Evolutionary conservation across 2,797 vertebrate species (phyloP).

Genomic region (Myripristis murdjan): DNA sequence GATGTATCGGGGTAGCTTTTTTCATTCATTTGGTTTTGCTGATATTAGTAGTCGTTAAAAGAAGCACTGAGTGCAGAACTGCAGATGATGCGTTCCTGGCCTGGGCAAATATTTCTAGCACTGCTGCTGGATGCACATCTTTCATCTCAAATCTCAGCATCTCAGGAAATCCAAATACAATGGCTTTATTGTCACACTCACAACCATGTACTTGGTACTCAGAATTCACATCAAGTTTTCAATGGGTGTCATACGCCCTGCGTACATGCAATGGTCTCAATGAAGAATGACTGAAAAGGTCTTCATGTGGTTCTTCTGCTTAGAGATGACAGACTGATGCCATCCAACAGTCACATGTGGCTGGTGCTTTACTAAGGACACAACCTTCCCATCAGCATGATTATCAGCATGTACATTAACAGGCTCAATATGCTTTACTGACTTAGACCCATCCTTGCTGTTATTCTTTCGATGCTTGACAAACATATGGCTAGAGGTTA

Average conservation of each 20-base stretch:
- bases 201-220: neutral
- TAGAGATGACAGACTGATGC: too few relatives aligned
- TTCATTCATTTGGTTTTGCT: neutral
- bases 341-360: too few relatives aligned
- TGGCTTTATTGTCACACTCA: neutral
- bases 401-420: conserved; percentile 30
- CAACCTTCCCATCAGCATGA: neutral
- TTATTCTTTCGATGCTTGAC: conserved; percentile 27
- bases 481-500: conserved; percentile 11
- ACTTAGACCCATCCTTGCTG: conserved; percentile 54
- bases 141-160: neutral
- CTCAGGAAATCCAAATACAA: neutral
- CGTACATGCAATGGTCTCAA: neutral
- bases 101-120: neutral
- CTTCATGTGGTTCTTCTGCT: too few relatives aligned
- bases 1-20: neutral
- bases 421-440: conserved; percentile 48
- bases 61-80: neutral
- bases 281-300: too few relatives aligned
- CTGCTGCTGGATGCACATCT: neutral
- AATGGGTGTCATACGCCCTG: neutral
- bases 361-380: too few relatives aligned
- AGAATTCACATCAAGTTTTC: too few relatives aligned
- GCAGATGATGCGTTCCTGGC: neutral
- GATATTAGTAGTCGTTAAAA: neutral